phyloP scores from a whole-genome alignment of 2,888 invertebrate genomes.

The Brachypalpus laphriformis region DNA sequence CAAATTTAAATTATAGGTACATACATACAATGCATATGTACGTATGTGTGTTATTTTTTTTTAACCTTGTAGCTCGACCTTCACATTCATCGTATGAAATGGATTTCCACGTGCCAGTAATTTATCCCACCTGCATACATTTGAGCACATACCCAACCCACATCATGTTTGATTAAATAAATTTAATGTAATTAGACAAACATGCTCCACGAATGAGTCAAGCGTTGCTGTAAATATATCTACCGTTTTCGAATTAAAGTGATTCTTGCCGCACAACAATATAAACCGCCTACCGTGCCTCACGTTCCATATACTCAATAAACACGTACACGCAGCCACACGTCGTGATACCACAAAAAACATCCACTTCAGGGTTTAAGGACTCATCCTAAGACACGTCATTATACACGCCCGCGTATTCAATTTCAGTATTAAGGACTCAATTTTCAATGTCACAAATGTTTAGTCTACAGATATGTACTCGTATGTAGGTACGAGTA shows the following conservation, averaged over 20 bases:
- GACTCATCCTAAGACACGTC: background rate
- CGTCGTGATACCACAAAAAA: conserved; percentile 23
- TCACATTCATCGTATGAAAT: background rate
- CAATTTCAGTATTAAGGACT: conserved; percentile 24
- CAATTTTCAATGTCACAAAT: conserved; percentile 59
- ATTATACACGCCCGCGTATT: conserved; percentile 5
- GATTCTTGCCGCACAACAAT: conserved; percentile 34
- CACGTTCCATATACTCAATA: conserved; percentile 51
- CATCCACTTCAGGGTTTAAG: conserved; percentile 6
- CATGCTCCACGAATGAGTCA: conserved; percentile 27
- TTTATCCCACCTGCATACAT: conserved; percentile 20
- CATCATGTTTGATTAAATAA: conserved; percentile 42
- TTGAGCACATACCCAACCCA: background rate
- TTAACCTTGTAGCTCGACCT: background rate
- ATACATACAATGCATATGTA: too few relatives aligned
- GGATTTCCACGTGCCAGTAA: conserved; percentile 26
- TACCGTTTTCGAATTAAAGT: conserved; percentile 34
- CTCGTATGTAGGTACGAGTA: too few relatives aligned
- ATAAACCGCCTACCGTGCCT: conserved; percentile 19
- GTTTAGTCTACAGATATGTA: conserved; percentile 16
- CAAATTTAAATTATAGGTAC: background rate
- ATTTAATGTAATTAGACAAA: conserved; percentile 53
- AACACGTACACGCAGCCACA: conserved; percentile 40
- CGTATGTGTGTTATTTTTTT: too few relatives aligned
- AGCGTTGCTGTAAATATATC: background rate